Evolutionary conservation across 2,113 vertebrate species (phyloP).

Genomic region (Pao palembangensis): DNA sequence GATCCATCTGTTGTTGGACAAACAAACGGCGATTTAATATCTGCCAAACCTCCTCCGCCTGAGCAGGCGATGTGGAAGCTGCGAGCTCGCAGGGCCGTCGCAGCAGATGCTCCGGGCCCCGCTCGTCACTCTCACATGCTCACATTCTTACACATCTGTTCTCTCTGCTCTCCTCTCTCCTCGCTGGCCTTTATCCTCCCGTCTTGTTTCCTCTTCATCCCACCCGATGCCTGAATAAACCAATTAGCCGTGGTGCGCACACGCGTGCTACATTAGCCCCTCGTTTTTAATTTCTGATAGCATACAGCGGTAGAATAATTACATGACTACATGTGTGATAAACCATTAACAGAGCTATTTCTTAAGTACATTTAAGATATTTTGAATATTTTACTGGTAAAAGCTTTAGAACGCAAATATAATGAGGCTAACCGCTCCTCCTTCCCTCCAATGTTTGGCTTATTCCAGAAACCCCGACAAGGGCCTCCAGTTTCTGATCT

Average conservation of each 20-base stretch:
- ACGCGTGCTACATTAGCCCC: slow-evolving; percentile 4
- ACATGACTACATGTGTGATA: not conserved
- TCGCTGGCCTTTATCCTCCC: slow-evolving; percentile 40
- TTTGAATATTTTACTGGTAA: no score
- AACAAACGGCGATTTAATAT: slow-evolving; percentile 49
- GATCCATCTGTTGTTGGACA: slow-evolving; percentile 61
- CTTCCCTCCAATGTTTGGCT: not conserved
- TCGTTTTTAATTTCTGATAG: not conserved
- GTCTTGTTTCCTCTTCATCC: slow-evolving; percentile 17
- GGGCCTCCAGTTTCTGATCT: slow-evolving; percentile 97
- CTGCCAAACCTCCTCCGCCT: slow-evolving; percentile 54
- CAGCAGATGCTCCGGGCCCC: slow-evolving; percentile 42
- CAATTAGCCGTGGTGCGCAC: slow-evolving; percentile 49
- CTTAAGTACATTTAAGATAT: no score
- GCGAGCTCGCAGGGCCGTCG: slow-evolving; percentile 30
- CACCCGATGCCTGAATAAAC: slow-evolving; percentile 45
- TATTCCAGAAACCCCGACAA: slow-evolving; percentile 92
- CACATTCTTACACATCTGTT: slow-evolving; percentile 54
- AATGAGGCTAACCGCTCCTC: no score
- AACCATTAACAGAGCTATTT: not conserved
- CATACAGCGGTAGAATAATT: not conserved
- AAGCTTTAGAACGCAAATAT: not conserved
- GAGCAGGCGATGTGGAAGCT: slow-evolving; percentile 34
- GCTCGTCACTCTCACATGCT: slow-evolving; percentile 26
- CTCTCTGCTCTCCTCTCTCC: slow-evolving; percentile 43